phyloP scores from a whole-genome alignment of 2,888 invertebrate species.

The Aleiodes alternator region DNA sequence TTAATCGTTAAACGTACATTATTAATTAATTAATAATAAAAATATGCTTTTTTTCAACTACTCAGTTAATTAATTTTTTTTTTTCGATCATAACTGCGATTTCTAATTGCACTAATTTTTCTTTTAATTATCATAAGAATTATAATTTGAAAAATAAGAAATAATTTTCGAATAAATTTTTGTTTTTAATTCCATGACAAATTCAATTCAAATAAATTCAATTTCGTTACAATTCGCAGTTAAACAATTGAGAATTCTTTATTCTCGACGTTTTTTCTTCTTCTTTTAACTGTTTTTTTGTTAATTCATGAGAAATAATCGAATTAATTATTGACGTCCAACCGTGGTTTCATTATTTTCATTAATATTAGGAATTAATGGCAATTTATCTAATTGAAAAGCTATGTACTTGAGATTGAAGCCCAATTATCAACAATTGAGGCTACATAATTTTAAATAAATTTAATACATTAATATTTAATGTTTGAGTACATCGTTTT shows the following conservation, averaged over 20 bases:
- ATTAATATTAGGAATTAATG: slow-evolving; percentile 52
- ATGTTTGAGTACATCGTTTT: slow-evolving; percentile 41
- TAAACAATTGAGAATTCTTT: slow-evolving; percentile 37
- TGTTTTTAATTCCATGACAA: slow-evolving; percentile 36
- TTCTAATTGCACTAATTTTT: slow-evolving; percentile 63
- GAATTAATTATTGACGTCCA: slow-evolving; percentile 40
- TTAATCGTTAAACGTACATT: slow-evolving; percentile 62
- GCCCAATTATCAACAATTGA: slow-evolving; percentile 49
- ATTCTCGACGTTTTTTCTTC: slow-evolving; percentile 43
- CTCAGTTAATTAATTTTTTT: slow-evolving; percentile 49
- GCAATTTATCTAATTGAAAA: slow-evolving; percentile 54
- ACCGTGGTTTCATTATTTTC: slow-evolving; percentile 42
- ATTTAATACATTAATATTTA: slow-evolving; percentile 24
- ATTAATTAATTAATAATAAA: slow-evolving; percentile 57
- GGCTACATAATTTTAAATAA: slow-evolving; percentile 14
- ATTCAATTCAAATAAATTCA: slow-evolving; percentile 31
- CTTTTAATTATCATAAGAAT: slow-evolving; percentile 38
- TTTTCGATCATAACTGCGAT: slow-evolving; percentile 45
- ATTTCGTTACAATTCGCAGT: slow-evolving; percentile 28
- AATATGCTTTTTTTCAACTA: slow-evolving; percentile 58
- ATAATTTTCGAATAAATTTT: slow-evolving; percentile 40
- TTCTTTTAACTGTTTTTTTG: slow-evolving; percentile 47
- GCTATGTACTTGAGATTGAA: slow-evolving; percentile 55
- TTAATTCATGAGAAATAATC: slow-evolving; percentile 27
- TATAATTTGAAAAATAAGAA: slow-evolving; percentile 10